These are phyloP conservation scores for Dione vanillae DNA, from an alignment of 2,888 invertebrate genomes.

Conservation along the genomic window DNA sequence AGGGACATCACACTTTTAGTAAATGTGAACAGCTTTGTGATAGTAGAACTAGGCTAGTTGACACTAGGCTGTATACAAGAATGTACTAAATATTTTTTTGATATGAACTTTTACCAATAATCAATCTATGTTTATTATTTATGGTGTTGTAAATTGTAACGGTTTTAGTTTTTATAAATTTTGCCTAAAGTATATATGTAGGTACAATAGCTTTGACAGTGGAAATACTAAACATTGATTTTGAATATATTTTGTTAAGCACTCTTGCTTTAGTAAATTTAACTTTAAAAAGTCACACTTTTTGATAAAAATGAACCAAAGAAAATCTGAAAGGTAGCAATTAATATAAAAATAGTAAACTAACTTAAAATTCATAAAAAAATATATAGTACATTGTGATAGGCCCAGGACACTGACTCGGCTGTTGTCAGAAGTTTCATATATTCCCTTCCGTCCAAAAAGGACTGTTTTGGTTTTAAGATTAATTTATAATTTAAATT, in stretches of 20 bases:
- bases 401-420: slow-evolving; percentile 27
- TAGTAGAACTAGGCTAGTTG: slow-evolving; percentile 28
- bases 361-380: not conserved
- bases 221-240: too few relatives aligned
- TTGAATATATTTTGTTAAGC: too few relatives aligned
- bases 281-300: too few relatives aligned
- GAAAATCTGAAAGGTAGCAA: too few relatives aligned
- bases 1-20: slow-evolving; percentile 9
- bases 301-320: too few relatives aligned
- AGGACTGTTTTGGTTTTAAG: slow-evolving; percentile 31
- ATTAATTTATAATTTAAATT: slow-evolving; percentile 17
- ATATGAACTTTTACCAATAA: not conserved
- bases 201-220: too few relatives aligned
- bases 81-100: slow-evolving; percentile 11
- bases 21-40: slow-evolving; percentile 29
- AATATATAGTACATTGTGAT: not conserved
- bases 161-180: too few relatives aligned
- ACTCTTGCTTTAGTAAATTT: too few relatives aligned
- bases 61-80: not conserved
- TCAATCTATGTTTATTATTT: too few relatives aligned
- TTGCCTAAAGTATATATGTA: too few relatives aligned
- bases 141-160: too few relatives aligned
- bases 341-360: not conserved
- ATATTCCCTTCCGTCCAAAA: slow-evolving; percentile 28
- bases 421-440: slow-evolving; percentile 34